Percentiles rank a stretch among this genome's conserved stretches.
phyloP scores from a whole-genome alignment of 2,797 vertebrate species.

The Galago senegalensis region DNA sequence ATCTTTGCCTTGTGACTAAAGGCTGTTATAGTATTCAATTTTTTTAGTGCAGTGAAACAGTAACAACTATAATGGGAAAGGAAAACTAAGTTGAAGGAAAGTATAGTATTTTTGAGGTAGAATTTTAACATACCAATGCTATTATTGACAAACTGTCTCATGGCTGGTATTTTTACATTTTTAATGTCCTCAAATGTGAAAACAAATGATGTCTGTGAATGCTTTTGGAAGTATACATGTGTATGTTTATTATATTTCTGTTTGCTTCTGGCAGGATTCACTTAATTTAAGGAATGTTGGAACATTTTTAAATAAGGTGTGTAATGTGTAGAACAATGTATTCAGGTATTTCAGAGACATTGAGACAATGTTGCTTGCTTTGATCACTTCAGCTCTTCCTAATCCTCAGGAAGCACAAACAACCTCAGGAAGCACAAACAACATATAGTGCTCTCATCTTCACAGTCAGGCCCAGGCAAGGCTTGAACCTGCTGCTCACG shows the following conservation, averaged over 20 bases:
- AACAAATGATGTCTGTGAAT: neutral
- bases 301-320: slow-evolving; percentile 42
- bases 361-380: slow-evolving; percentile 37
- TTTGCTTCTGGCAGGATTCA: slow-evolving; percentile 50
- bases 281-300: slow-evolving; percentile 21
- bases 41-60: neutral
- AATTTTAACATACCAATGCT: neutral
- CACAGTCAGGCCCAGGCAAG: neutral
- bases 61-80: neutral
- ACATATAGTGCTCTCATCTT: slow-evolving; percentile 34
- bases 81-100: slow-evolving; percentile 23
- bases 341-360: slow-evolving; percentile 65
- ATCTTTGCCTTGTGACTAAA: neutral
- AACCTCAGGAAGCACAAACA: slow-evolving; percentile 61
- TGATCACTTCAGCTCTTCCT: slow-evolving; percentile 3
- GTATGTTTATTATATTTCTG: neutral
- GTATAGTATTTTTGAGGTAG: neutral
- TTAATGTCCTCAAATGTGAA: slow-evolving; percentile 38
- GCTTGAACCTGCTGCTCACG: no score
- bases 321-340: neutral
- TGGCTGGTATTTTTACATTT: neutral
- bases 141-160: slow-evolving; percentile 29
- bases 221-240: neutral
- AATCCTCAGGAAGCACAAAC: slow-evolving; percentile 58
- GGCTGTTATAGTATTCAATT: neutral